Evolutionary conservation across 92 coral and sea anemone genomes (phyloP).

Genomic region (Desmophyllum pertusum): DNA sequence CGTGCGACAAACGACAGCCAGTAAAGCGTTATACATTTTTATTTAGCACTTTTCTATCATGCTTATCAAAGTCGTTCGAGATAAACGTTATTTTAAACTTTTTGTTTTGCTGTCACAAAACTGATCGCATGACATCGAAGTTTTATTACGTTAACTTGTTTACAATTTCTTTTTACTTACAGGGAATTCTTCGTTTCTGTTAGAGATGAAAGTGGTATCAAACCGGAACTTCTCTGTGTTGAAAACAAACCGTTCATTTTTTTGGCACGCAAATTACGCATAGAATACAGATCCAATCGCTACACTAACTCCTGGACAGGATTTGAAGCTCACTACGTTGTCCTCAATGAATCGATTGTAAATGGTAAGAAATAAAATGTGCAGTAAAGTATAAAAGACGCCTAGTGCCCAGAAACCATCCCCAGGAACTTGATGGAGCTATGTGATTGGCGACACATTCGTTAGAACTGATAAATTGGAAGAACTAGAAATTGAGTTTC

Average conservation of each 20-base stretch:
- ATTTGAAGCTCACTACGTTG: neutral
- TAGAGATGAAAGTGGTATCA: neutral
- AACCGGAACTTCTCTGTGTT: neutral
- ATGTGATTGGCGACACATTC: too few relatives aligned
- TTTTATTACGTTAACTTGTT: too few relatives aligned
- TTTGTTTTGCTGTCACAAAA: too few relatives aligned
- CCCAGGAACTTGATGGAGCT: neutral
- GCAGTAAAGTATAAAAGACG: too few relatives aligned
- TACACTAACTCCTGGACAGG: neutral
- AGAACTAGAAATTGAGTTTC: too few relatives aligned
- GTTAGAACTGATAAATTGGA: too few relatives aligned
- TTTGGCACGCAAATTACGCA: neutral
- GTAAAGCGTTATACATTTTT: too few relatives aligned
- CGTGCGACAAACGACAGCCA: too few relatives aligned
- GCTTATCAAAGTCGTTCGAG: too few relatives aligned
- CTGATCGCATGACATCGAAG: neutral
- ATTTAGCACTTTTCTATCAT: too few relatives aligned
- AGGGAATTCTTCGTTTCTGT: conserved; percentile 14
- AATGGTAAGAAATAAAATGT: neutral
- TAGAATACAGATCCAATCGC: neutral
- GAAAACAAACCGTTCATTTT: neutral
- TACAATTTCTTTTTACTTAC: neutral
- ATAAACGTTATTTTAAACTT: too few relatives aligned
- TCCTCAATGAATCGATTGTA: conserved; percentile 14
- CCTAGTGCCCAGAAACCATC: too few relatives aligned